Evolutionary conservation across 2,888 invertebrate genomes (phyloP).

Genomic region (Eugnorisma glareosa): DNA sequence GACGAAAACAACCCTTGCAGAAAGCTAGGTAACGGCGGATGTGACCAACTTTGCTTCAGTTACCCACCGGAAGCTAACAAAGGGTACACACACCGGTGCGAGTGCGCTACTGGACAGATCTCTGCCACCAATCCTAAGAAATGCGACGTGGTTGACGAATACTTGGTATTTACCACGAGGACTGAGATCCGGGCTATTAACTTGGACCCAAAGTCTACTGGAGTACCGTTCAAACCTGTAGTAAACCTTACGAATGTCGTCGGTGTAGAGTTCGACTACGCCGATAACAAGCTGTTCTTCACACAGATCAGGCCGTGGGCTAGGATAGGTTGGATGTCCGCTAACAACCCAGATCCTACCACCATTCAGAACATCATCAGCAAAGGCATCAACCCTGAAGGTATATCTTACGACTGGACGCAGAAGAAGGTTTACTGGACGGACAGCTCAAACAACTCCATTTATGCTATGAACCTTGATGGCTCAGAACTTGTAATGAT

Average conservation of each 20-base stretch:
- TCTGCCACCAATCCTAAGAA: constrained; percentile 91
- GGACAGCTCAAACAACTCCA: constrained; percentile 97
- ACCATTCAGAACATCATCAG: constrained; percentile 93
- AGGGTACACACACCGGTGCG: constrained; percentile 93
- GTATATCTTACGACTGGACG: constrained; percentile 99
- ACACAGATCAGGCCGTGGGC: constrained; percentile 98
- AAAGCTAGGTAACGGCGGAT: constrained; percentile 94
- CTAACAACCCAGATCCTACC: constrained; percentile 92
- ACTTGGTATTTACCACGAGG: constrained; percentile 97
- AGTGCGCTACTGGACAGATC: constrained; percentile 97
- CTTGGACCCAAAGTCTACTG: constrained; percentile 95
- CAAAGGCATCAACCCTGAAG: constrained; percentile 97
- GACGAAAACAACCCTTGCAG: constrained; percentile 96
- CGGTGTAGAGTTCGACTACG: constrained; percentile 98
- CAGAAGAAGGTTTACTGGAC: constrained; percentile 99
- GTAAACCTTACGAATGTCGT: constrained; percentile 97
- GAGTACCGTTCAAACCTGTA: constrained; percentile 95
- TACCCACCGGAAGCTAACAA: constrained; percentile 93
- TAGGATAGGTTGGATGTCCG: constrained; percentile 95
- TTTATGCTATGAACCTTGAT: constrained; percentile 98
- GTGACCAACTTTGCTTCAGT: constrained; percentile 98
- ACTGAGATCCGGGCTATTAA: constrained; percentile 98
- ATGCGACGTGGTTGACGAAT: constrained; percentile 96
- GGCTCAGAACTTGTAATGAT: constrained; percentile 97
- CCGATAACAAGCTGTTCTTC: constrained; percentile 96